A percentile compares a stretch with the other conserved stretches of the same genome.
Conservation (phyloP, 2,797 vertebrate genomes). For the Eleutherodactylus coqui region DNA sequence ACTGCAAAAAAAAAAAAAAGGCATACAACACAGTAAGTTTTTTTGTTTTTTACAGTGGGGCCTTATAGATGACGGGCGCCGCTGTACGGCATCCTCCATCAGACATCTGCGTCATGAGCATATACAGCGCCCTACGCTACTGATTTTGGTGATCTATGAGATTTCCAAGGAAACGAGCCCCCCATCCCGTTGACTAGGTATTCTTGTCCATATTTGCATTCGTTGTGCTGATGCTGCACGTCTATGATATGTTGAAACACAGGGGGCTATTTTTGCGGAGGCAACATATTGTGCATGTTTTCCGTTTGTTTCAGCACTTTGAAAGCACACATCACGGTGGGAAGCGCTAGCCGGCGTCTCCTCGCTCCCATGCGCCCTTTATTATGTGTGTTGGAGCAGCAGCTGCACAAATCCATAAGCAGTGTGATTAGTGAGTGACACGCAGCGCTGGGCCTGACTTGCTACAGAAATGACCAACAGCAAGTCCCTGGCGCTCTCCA, state of each 20-base stretch:
- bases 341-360: slow-evolving; percentile 44
- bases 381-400: slow-evolving; percentile 54
- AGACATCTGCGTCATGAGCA: no score
- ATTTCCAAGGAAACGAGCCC: slow-evolving; percentile 1
- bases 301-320: slow-evolving; percentile 61
- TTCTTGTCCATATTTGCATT: slow-evolving; percentile 57
- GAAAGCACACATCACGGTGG: slow-evolving; percentile 50
- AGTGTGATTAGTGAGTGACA: slow-evolving; percentile 62
- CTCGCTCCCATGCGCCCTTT: slow-evolving; percentile 50
- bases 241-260: slow-evolving; percentile 48
- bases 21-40: no score
- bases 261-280: slow-evolving; percentile 54
- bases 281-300: slow-evolving; percentile 60
- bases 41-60: no score
- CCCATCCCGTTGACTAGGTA: slow-evolving; percentile 15
- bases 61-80: no score
- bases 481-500: slow-evolving; percentile 61
- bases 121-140: no score
- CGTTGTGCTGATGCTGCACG: slow-evolving; percentile 54
- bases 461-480: slow-evolving; percentile 60
- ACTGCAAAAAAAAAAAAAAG: no score
- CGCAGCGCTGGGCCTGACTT: slow-evolving; percentile 47
- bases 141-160: not conserved
- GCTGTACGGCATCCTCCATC: no score
- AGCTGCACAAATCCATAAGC: slow-evolving; percentile 62